phyloP scores from a whole-genome alignment of 2,888 invertebrate genomes.

The Rosalia funebris region DNA sequence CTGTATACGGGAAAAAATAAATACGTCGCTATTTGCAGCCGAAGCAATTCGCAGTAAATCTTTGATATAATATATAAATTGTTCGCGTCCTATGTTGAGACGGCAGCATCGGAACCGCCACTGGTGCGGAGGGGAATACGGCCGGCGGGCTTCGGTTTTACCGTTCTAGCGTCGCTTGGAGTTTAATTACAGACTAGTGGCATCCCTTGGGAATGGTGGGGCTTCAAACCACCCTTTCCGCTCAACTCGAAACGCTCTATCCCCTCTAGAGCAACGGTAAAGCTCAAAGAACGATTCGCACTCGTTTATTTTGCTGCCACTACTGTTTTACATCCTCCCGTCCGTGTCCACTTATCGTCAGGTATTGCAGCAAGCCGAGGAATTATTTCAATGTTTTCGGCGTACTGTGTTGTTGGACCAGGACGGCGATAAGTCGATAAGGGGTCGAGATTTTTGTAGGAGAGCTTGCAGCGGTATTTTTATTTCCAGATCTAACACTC shows the following conservation, averaged over 20 bases:
- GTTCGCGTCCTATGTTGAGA: conserved; percentile 5
- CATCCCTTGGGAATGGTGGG: conserved; percentile 61
- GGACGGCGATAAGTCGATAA: no score
- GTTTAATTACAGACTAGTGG: conserved; percentile 64
- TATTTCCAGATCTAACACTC: no score
- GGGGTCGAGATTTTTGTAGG: no score
- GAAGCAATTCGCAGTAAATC: conserved; percentile 16
- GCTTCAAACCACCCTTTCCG: conserved; percentile 55
- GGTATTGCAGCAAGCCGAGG: no score
- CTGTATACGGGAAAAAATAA: no score
- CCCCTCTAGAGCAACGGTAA: conserved; percentile 46
- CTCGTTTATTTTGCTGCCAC: conserved; percentile 29
- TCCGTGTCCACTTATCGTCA: conserved; percentile 19
- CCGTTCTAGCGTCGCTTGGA: conserved; percentile 55
- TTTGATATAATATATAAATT: conserved; percentile 25
- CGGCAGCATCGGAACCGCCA: conserved; percentile 27
- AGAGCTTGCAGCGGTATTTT: no score
- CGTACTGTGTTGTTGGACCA: no score
- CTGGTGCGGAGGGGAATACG: conserved; percentile 51
- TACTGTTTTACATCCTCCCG: conserved; percentile 21
- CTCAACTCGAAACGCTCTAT: conserved; percentile 38
- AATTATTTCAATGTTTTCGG: no score
- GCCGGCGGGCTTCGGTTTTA: conserved; percentile 50
- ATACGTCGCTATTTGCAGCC: no score
- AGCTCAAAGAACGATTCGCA: conserved; percentile 49